Percentiles rank a stretch among this genome's conserved stretches.
These are phyloP conservation scores for Riptortus pedestris DNA, from an alignment of 1,140 invertebrate species.

Conservation along the genomic window DNA sequence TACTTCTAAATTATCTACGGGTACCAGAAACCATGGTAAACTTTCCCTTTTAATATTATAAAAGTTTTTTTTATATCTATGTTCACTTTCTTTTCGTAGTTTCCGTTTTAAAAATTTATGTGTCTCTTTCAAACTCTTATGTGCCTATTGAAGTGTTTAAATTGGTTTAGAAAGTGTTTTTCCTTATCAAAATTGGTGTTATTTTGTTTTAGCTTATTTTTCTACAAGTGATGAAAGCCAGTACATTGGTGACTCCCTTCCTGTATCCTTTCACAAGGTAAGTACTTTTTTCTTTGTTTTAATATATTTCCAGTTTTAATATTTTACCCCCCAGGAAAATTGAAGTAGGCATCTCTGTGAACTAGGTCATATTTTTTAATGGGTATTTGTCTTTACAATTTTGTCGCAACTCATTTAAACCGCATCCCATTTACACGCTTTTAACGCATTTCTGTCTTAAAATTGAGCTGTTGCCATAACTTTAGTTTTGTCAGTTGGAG, in stretches of 20 bases:
- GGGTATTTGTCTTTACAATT: too few relatives aligned
- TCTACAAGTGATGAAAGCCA: constrained; percentile 57
- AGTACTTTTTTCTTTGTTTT: constrained; percentile 29
- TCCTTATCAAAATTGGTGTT: constrained; percentile 7
- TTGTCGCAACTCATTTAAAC: too few relatives aligned
- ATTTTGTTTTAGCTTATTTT: constrained; percentile 49
- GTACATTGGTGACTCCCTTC: constrained; percentile 52
- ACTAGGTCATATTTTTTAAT: too few relatives aligned
- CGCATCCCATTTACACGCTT: too few relatives aligned
- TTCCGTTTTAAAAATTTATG: background rate
- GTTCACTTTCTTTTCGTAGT: background rate
- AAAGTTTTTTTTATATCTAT: background rate
- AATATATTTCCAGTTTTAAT: background rate
- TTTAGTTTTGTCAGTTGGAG: too few relatives aligned
- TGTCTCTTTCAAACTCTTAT: too few relatives aligned
- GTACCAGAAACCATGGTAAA: background rate
- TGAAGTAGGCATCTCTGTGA: too few relatives aligned
- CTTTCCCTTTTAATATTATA: background rate
- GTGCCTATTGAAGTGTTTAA: too few relatives aligned
- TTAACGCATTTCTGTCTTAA: too few relatives aligned
- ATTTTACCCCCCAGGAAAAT: too few relatives aligned
- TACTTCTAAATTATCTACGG: background rate
- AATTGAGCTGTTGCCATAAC: too few relatives aligned
- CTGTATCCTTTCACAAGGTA: constrained; percentile 46
- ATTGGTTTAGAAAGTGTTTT: background rate